Evolutionary conservation across 1,140 invertebrate species (phyloP).

Genomic region (Eumeta japonica): DNA sequence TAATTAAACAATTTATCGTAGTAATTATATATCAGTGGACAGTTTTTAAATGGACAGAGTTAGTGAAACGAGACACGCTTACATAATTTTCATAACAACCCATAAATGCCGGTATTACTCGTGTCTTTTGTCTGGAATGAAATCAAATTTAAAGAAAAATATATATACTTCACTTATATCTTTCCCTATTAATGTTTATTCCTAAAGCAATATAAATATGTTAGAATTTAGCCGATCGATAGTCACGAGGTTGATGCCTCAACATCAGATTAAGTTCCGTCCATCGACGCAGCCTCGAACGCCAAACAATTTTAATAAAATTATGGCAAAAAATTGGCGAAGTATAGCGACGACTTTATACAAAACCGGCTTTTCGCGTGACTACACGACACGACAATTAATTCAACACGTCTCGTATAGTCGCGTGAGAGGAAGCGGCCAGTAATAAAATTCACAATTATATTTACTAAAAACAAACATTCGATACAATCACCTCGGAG

Average conservation of each 20-base stretch:
- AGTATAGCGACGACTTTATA: slow-evolving; percentile 8
- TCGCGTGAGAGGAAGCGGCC: too few species aligned
- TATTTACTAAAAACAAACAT: slow-evolving; percentile 1
- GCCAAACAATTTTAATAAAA: slow-evolving; percentile 15
- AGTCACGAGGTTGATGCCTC: background rate
- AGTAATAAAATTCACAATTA: too few species aligned
- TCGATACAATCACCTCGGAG: background rate
- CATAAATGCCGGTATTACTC: too few species aligned
- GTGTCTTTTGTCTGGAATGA: background rate
- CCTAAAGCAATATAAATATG: background rate
- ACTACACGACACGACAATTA: background rate
- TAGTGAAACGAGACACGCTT: too few species aligned
- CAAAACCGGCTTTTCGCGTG: background rate
- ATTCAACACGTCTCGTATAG: too few species aligned
- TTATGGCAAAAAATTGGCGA: slow-evolving; percentile 55
- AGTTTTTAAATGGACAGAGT: too few species aligned
- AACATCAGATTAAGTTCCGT: too few species aligned
- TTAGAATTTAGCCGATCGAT: background rate
- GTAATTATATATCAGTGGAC: too few species aligned
- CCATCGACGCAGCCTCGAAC: background rate
- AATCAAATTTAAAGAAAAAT: background rate
- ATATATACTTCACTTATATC: background rate
- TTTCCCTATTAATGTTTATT: background rate
- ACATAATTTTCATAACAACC: too few species aligned
- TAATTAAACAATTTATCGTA: too few species aligned